Evolutionary conservation across 1,140 invertebrate genomes (phyloP).

Genomic region (Branchinecta lynchi): DNA sequence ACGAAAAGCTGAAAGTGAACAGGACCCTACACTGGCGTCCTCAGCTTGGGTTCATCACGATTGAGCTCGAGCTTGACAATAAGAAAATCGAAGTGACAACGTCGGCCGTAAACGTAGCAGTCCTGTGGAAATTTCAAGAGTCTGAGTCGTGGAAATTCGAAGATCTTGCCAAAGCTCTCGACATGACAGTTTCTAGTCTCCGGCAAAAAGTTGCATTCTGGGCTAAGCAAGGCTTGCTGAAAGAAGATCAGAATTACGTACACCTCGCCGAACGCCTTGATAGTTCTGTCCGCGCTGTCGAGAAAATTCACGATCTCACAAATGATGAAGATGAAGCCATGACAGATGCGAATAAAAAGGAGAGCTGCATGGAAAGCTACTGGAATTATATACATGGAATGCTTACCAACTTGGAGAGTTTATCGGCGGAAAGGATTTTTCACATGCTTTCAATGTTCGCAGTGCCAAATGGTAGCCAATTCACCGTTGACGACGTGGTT

Average conservation of each 20-base stretch:
- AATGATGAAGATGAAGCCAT: conserved; percentile 83
- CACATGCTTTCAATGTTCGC: conserved; percentile 96
- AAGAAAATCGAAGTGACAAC: conserved; percentile 68
- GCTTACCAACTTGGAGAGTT: conserved; percentile 83
- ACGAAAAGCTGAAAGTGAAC: conserved; percentile 77
- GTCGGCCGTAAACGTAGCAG: conserved; percentile 79
- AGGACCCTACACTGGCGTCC: conserved; percentile 86
- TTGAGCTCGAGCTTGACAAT: conserved; percentile 71
- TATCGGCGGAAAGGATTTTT: conserved; percentile 84
- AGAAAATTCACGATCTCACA: conserved; percentile 64
- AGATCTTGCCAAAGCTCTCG: conserved; percentile 63
- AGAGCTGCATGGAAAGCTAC: conserved; percentile 83
- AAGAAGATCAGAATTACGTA: conserved; percentile 53
- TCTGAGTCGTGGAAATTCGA: conserved; percentile 62
- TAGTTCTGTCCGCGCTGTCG: conserved; percentile 25
- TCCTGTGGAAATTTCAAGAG: conserved; percentile 86
- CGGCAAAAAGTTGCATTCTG: conserved; percentile 75
- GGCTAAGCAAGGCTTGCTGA: conserved; percentile 66
- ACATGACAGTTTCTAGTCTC: conserved; percentile 62
- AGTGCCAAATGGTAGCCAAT: conserved; percentile 30
- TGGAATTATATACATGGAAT: conserved; percentile 95
- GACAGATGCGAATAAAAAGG: conserved; percentile 75
- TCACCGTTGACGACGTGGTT: not conserved
- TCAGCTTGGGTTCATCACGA: conserved; percentile 74
- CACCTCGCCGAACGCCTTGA: conserved; percentile 38